phyloP scores from a whole-genome alignment of 2,888 invertebrate species.

The Phengaris alcon region DNA sequence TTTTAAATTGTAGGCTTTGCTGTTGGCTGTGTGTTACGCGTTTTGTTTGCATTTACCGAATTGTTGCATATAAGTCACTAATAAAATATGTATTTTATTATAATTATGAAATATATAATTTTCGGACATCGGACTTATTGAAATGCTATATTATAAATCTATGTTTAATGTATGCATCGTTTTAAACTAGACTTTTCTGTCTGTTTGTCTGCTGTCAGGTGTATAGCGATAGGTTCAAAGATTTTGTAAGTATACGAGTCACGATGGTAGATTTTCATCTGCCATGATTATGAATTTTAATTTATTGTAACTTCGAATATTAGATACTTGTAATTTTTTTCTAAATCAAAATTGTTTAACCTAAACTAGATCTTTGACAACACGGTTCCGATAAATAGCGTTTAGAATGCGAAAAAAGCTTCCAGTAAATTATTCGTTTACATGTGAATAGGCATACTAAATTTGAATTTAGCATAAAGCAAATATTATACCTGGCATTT shows the following conservation, averaged over 20 bases:
- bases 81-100: constrained; percentile 28
- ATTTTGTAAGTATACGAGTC: constrained; percentile 63
- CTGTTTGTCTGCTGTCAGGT: constrained; percentile 68
- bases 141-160: constrained; percentile 38
- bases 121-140: constrained; percentile 34
- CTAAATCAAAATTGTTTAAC: constrained; percentile 31
- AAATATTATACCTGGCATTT: background rate
- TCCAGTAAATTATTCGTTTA: background rate
- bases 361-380: constrained; percentile 23
- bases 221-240: constrained; percentile 64
- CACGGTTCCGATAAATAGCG: constrained; percentile 17
- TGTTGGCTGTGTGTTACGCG: constrained; percentile 32
- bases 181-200: constrained; percentile 61
- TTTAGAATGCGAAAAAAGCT: constrained; percentile 1
- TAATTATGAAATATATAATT: constrained; percentile 4
- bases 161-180: constrained; percentile 45
- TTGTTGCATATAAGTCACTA: constrained; percentile 5
- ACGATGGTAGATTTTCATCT: constrained; percentile 47
- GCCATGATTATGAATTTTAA: constrained; percentile 39
- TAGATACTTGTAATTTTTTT: constrained; percentile 36
- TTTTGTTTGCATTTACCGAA: constrained; percentile 1
- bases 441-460: background rate
- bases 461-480: background rate
- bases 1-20: constrained; percentile 29
- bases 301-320: constrained; percentile 34